These are phyloP conservation scores for Anarhynchus alexandrinus DNA, from an alignment of 2,113 vertebrate genomes.

Conservation along the genomic window DNA sequence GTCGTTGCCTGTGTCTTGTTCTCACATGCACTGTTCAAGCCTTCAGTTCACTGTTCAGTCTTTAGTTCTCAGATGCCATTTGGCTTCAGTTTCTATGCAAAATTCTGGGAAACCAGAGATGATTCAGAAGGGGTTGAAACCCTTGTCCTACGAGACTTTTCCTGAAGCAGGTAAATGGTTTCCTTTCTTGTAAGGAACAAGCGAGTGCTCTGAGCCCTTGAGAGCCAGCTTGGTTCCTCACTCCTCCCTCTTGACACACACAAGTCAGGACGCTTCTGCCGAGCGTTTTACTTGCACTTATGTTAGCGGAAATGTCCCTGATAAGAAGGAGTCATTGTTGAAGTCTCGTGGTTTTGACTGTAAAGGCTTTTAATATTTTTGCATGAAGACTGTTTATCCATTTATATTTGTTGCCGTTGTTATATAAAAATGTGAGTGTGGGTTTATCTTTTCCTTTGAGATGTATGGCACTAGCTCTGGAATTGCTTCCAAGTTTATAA, in stretches of 20 bases:
- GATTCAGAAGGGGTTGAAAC: neutral
- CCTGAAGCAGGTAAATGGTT: neutral
- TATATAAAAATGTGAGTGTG: slow-evolving; percentile 49
- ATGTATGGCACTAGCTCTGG: slow-evolving; percentile 45
- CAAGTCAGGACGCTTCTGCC: neutral
- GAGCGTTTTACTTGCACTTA: slow-evolving; percentile 43
- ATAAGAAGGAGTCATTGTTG: slow-evolving; percentile 32
- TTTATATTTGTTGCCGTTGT: slow-evolving; percentile 7
- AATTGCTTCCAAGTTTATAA: slow-evolving; percentile 69
- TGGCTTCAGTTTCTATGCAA: neutral
- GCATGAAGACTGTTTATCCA: neutral
- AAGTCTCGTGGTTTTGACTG: neutral
- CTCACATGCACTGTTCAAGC: neutral
- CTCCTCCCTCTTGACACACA: neutral
- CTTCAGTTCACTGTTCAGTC: neutral
- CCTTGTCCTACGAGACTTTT: neutral
- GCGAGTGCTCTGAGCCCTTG: neutral
- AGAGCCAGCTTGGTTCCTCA: neutral
- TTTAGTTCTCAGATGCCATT: neutral
- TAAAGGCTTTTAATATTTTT: slow-evolving; percentile 28
- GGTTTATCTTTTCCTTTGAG: slow-evolving; percentile 69
- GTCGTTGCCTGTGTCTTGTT: fast-evolving
- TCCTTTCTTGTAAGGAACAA: neutral
- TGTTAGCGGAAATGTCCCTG: slow-evolving; percentile 19
- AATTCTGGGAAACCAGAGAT: neutral